These are phyloP conservation scores for Enteromius thamalakanensis DNA, from an alignment of 2,797 vertebrate genomes.

Conservation along the genomic window DNA sequence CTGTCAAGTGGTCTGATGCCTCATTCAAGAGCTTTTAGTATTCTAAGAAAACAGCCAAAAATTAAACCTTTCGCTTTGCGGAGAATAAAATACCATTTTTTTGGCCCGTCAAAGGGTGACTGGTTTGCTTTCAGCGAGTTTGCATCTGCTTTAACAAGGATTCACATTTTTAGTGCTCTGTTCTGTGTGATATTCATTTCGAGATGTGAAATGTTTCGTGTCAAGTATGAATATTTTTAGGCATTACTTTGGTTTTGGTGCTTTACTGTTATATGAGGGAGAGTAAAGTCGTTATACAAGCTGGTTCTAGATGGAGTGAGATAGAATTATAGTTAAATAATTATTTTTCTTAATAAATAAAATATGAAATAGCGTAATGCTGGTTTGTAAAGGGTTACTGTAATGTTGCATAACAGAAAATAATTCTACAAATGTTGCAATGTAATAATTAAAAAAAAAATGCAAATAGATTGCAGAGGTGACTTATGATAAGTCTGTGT, in stretches of 20 bases:
- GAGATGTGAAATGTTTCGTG: background rate
- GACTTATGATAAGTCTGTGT: background rate
- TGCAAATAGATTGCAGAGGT: background rate
- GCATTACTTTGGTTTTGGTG: background rate
- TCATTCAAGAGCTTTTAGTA: conserved; percentile 9
- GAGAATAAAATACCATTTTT: background rate
- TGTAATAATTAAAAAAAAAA: background rate
- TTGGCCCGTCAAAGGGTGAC: background rate
- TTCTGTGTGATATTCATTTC: background rate
- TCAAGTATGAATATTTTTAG: background rate
- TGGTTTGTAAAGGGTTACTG: background rate
- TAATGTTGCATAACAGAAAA: background rate
- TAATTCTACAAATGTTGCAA: background rate
- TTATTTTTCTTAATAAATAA: background rate
- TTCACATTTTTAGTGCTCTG: background rate
- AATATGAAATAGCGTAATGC: background rate
- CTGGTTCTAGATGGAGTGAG: background rate
- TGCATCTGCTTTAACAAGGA: background rate
- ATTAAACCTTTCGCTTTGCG: conserved; percentile 10
- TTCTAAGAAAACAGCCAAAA: background rate
- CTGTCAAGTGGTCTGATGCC: background rate
- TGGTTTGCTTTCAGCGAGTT: background rate
- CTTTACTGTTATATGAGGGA: background rate
- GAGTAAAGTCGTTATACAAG: background rate
- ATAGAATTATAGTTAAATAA: background rate